Evolutionary conservation across 2,888 invertebrate species (phyloP), one percentile per base, ranked within the genome.

Genomic region (Lepidochitona cinerea): DNA sequence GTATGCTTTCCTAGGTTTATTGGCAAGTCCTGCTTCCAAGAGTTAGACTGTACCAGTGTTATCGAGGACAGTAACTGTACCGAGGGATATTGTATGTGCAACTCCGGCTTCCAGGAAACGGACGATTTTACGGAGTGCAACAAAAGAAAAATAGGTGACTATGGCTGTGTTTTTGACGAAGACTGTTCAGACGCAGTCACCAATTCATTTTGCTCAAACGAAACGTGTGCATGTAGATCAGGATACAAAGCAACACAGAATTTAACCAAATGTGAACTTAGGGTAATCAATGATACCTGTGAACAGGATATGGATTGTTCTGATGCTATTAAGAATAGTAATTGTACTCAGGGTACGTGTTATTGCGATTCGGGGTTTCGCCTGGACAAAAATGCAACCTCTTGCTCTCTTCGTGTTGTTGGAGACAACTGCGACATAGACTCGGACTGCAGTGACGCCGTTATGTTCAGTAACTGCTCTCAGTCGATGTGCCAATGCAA

Each of bases 271-370:
- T 82, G 77, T 49, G 33, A 65, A 7, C 37, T 53, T 23, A 54
- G 83, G 64, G 71, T 73, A 66, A 79, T 83, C 12, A 79, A 76
- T 2, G 78, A 80, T 65, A 66, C 37, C 12, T 83, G 83, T 71
- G 9, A 18, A 5, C 18, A 68, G 26, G 72, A 75, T 33, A 37
- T 18, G 1, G 85, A 85, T 71, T 85, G 85, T 53, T 54, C 70
- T n/a, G 74, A 74, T 3, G 80, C 81, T 5, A 75, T 84, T 7
- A 70, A 65, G 53, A 75, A 78, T 70, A 83, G 84, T 74, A 68
- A 71, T 37, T 84, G 85, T 54, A 73, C 33, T 32, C 23, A 66
- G 14, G 32, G 70, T 37, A 69, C 29, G 35, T 70, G 70, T 36
- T 36, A 14, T 37, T 74, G 74, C 33, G n/a, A 67, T 33, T 9